These are phyloP conservation scores for Cryptosula pallasiana DNA, from an alignment of 2,888 invertebrate genomes.

Conservation along the genomic window DNA sequence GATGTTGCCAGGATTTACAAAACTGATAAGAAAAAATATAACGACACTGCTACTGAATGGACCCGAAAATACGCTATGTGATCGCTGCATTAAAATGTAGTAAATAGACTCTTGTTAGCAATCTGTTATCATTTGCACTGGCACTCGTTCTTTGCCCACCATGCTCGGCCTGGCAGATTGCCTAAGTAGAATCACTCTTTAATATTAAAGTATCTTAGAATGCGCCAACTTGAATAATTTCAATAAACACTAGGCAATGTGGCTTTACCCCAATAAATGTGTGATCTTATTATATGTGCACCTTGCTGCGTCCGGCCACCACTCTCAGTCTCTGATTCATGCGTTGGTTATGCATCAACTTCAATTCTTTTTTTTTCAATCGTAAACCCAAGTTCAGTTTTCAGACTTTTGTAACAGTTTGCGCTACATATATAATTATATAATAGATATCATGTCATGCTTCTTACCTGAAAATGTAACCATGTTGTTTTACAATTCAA, in stretches of 20 bases:
- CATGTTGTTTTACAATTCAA: neutral
- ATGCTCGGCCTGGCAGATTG: too few species aligned
- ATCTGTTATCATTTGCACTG: neutral
- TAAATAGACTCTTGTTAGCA: neutral
- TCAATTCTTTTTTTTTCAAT: too few species aligned
- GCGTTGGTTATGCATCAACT: too few species aligned
- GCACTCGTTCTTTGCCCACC: too few species aligned
- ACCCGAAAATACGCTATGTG: conserved; percentile 99
- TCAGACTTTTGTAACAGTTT: neutral
- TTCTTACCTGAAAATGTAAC: neutral
- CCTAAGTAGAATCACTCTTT: too few species aligned
- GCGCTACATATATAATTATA: too few species aligned
- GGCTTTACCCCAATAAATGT: neutral
- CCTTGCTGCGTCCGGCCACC: too few species aligned
- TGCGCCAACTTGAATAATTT: neutral
- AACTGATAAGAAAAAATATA: conserved; percentile 98
- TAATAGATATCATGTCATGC: too few species aligned
- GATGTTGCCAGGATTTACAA: conserved; percentile 99
- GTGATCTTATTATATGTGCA: neutral
- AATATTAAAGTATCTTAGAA: neutral
- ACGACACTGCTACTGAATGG: conserved; percentile 99
- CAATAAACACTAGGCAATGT: neutral
- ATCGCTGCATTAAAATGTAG: conserved; percentile 43
- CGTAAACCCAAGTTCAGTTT: neutral
- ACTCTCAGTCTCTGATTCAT: too few species aligned